These are phyloP conservation scores for Dascyllus trimaculatus DNA, from an alignment of 2,113 vertebrate genomes.

Conservation along the genomic window DNA sequence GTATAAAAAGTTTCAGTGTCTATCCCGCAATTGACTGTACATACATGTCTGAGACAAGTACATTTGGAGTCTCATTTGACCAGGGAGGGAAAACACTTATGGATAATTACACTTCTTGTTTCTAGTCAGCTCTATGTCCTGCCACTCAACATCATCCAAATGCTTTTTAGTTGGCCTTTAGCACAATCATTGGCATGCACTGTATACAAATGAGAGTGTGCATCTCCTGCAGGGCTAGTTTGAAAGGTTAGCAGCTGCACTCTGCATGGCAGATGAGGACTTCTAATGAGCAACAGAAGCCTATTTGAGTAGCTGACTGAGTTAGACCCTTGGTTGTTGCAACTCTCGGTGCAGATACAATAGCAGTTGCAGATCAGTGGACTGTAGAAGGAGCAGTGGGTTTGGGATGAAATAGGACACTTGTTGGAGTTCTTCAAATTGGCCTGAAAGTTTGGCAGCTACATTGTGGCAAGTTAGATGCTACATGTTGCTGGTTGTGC, in stretches of 20 bases:
- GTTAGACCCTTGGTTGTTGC: slow-evolving; percentile 31
- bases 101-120: slow-evolving; percentile 37
- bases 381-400: background rate
- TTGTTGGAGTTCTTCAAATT: slow-evolving; percentile 27
- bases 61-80: no score
- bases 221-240: slow-evolving; percentile 46
- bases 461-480: no score
- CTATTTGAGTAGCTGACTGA: slow-evolving; percentile 49
- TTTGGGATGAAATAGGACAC: background rate
- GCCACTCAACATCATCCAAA: slow-evolving; percentile 5
- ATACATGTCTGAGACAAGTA: no score
- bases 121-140: background rate
- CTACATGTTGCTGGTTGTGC: no score
- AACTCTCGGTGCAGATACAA: background rate
- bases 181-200: slow-evolving; percentile 41
- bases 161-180: slow-evolving; percentile 62
- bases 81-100: slow-evolving; percentile 16
- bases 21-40: no score
- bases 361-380: slow-evolving; percentile 15
- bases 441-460: background rate
- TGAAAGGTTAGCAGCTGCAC: slow-evolving; percentile 69
- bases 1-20: no score
- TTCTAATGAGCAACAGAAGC: slow-evolving; percentile 62
- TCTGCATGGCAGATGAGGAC: slow-evolving; percentile 60
- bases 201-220: slow-evolving; percentile 66